These are phyloP conservation scores for Andrena camellia DNA, from an alignment of 2,888 invertebrate genomes.

Conservation along the genomic window DNA sequence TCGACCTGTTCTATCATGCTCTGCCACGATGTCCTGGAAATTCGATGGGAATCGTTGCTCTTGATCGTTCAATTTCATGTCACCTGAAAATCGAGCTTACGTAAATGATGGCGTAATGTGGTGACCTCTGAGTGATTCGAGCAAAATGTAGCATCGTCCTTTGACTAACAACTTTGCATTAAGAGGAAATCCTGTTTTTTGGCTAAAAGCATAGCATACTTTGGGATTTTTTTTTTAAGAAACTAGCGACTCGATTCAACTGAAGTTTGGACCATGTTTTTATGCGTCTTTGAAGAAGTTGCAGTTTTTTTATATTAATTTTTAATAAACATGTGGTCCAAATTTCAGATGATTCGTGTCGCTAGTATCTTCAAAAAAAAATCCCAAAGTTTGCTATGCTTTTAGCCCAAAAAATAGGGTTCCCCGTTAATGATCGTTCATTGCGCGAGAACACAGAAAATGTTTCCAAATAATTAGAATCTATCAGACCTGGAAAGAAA, in stretches of 20 bases:
- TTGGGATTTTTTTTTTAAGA: no score
- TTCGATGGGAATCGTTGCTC: slow-evolving; percentile 5
- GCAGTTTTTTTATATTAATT: neutral
- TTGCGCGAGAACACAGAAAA: neutral
- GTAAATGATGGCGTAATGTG: slow-evolving; percentile 20
- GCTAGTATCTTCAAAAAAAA: no score
- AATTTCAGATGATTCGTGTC: neutral
- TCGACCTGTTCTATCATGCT: neutral
- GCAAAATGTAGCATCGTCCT: neutral
- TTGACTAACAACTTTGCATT: neutral
- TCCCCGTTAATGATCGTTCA: neutral
- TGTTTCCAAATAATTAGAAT: neutral
- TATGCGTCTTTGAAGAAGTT: no score
- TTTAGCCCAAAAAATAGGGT: no score
- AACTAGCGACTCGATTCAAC: no score
- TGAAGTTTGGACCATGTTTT: no score
- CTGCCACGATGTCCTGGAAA: slow-evolving; percentile 20
- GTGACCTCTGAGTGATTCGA: neutral
- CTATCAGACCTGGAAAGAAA: neutral
- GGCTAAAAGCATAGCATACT: no score
- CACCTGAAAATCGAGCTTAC: slow-evolving; percentile 5
- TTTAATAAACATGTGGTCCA: no score
- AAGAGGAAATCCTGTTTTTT: no score
- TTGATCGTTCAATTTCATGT: slow-evolving; percentile 4
- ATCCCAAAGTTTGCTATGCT: no score